Evolutionary conservation across 2,888 invertebrate species (phyloP), one percentile per base, ranked within the genome.

Genomic region (Chrysomela aeneicollis): DNA sequence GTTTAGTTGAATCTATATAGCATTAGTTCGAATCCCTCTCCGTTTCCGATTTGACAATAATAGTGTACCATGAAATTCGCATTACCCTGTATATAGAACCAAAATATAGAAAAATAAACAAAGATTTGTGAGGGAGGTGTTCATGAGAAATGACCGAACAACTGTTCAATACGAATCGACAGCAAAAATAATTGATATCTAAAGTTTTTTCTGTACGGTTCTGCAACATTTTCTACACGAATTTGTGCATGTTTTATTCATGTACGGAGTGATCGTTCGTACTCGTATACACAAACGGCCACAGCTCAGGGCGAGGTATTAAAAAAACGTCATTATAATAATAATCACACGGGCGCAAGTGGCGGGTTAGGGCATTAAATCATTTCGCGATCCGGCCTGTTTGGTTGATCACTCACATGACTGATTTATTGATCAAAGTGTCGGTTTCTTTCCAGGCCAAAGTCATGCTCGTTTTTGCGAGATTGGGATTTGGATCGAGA

Each of bases 331-430:
- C 81, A 79, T 82, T 81, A 82, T 81, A 80, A 82, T 82, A 82
- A 80, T 81, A 81, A 82, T 82, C 80, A 81, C 79, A 82, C 81
- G 81, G 79, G 78, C 80, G 78, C 80, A 79, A 81, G 79, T 80
- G 80, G 79, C 78, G 77, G 78, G 76, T n/a, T 76, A 71, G 75
- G 69, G 70, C 68, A 79, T 82, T 42, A 82, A 82, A 82, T 82
- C 82, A 82, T 82, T 74, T 76, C 76, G 76, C 78, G 79, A 79
- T 81, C 78, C 79, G 81, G 82, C 81, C 81, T 77, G 79, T 74
- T 77, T 74, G 76, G 75, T 75, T 78, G 81, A 80, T 79, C 81
- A 81, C 77, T 79, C 79, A 77, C 72, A 75, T 81, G 81, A 81
- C 82, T 82, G 82, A 82, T 82, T 82, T 82, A 82, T 82, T 80